Percentiles rank a stretch among this genome's conserved stretches.
Evolutionary conservation across 1,140 invertebrate species (phyloP).

Genomic region (Listronotus bonariensis): DNA sequence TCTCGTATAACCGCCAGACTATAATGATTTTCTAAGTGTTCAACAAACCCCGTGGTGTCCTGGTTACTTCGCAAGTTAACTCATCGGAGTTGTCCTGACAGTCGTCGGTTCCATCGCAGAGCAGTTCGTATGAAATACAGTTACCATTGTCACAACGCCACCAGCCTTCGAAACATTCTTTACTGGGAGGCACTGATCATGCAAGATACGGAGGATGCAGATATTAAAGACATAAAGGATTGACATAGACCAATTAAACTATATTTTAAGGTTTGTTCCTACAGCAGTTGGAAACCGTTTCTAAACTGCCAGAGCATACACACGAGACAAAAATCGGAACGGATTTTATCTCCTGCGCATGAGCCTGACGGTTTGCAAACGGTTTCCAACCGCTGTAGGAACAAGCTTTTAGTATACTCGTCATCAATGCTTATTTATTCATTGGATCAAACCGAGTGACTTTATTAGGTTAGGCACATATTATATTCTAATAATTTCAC

Average conservation of each 20-base stretch:
- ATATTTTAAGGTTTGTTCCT: too few relatives aligned
- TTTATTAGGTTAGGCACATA: too few relatives aligned
- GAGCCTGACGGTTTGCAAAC: too few relatives aligned
- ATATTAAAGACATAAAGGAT: constrained; percentile 11
- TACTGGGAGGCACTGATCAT: constrained; percentile 40
- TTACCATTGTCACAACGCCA: constrained; percentile 66
- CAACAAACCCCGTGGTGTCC: constrained; percentile 51
- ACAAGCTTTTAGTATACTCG: too few relatives aligned
- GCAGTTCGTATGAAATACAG: constrained; percentile 65
- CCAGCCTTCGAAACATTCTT: constrained; percentile 56
- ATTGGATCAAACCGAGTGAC: too few relatives aligned
- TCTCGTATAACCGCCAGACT: neutral
- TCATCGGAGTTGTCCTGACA: constrained; percentile 76
- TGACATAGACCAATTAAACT: neutral
- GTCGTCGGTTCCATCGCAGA: constrained; percentile 72
- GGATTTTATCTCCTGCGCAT: too few relatives aligned
- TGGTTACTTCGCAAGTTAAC: constrained; percentile 62
- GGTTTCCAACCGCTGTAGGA: too few relatives aligned
- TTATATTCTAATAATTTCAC: too few relatives aligned
- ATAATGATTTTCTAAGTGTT: constrained; percentile 24
- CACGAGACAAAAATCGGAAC: too few relatives aligned
- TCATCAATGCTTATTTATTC: too few relatives aligned
- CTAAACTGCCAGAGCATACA: too few relatives aligned
- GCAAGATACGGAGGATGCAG: constrained; percentile 35
- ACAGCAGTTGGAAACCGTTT: too few relatives aligned